Base-by-base conservation (phyloP, 2,113 vertebrate genomes). In the Phoenicopterus ruber region DNA sequence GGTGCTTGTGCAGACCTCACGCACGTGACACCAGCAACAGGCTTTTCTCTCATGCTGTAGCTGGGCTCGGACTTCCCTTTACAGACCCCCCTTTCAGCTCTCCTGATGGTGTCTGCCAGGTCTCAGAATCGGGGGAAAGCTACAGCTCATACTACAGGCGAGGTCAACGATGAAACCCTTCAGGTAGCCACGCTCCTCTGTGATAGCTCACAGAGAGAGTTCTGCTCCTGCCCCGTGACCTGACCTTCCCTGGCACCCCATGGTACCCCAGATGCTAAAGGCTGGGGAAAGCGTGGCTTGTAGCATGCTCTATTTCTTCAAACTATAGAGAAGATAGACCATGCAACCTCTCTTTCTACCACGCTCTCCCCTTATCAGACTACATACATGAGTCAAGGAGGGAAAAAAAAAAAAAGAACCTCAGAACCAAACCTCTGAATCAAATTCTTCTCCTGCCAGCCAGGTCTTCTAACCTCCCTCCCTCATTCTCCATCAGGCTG, bases 361-460 rank as follows among this genome's bases (percentile, higher is more conserved):
- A 86, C 32, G 58, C 4, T 54, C 83, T 73, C 5, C 22, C 9
- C 28, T 76, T 65, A 26, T 54, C 44, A 72, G 16, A n/a, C 32
- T 72, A 50, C 1, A 2, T 13, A 32, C 0, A 0, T 34, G 31
- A 44, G 38, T 69, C 16, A 77, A 79, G 24, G 28, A 18, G 7
- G 57, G 5, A 57, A 5, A 2, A 1, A 1, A 17, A 12, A 40
- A 69, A n/a, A 22, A 21, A 12, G 13, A 29, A 34, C 34, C 29
- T 73, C 17, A 38, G 63, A 52, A 87, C 9, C 17, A 81, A 70
- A 90, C 1, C 16, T 55, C 47, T 72, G 52, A 63, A 44, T 9
- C 3, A 80, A 86, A 69, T 80, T 54, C 25, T 67, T 46, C 17
- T 72, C 22, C 62, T 83, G 16, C 7, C 31, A 70, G 7, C 3